These are phyloP conservation scores for Porites divaricata DNA, from an alignment of 92 coral and sea anemone species.

Conservation along the genomic window DNA sequence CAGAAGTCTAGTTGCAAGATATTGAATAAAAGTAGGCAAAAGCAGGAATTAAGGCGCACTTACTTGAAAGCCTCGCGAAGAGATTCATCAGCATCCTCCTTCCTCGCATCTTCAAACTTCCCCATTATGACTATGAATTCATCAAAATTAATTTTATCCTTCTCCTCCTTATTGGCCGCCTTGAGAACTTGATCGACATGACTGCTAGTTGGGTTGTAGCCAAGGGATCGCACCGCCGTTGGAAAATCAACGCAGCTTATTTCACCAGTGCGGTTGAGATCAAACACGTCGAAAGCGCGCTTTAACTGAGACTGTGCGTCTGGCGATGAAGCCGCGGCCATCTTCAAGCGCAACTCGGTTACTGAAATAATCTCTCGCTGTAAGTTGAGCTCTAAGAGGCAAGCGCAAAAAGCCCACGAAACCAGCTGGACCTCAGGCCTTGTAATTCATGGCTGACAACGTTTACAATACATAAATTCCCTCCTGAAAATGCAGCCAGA, in stretches of 20 bases:
- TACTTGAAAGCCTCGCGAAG: constrained; percentile 84
- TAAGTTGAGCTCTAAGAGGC: neutral
- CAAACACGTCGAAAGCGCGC: constrained; percentile 71
- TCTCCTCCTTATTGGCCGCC: constrained; percentile 70
- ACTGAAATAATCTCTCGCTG: neutral
- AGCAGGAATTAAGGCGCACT: constrained; percentile 24
- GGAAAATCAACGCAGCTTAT: constrained; percentile 67
- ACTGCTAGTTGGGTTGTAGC: constrained; percentile 55
- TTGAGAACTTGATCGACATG: constrained; percentile 60
- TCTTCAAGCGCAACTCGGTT: neutral
- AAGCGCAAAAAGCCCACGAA: constrained; percentile 7
- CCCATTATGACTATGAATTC: constrained; percentile 76
- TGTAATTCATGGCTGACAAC: constrained; percentile 18
- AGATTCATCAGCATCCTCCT: constrained; percentile 64
- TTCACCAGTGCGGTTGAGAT: constrained; percentile 66
- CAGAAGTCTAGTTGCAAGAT: neutral
- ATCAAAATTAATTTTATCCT: constrained; percentile 67
- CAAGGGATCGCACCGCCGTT: constrained; percentile 69
- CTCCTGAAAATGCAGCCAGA: constrained; percentile 14
- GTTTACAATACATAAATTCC: constrained; percentile 29
- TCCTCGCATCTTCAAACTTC: constrained; percentile 52
- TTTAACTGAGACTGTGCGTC: constrained; percentile 18
- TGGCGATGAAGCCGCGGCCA: constrained; percentile 2
- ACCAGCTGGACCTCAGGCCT: constrained; percentile 32
- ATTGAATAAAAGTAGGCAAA: neutral